These are phyloP conservation scores for Brachypteracias leptosomus DNA, from an alignment of 2,113 vertebrate genomes.

Conservation along the genomic window DNA sequence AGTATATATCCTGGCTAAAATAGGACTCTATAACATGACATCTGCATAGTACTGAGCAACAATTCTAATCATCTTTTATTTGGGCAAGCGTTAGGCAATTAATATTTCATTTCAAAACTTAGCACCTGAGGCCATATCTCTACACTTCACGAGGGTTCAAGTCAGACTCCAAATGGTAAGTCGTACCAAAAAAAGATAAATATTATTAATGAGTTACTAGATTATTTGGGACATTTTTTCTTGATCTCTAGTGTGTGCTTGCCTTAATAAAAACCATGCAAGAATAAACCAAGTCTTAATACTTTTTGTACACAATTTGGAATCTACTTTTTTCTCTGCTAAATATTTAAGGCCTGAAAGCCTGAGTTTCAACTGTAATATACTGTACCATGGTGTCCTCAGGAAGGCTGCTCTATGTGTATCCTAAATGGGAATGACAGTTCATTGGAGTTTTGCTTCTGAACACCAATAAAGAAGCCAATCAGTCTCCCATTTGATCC, in stretches of 20 bases:
- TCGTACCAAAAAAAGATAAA: neutral
- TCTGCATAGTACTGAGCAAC: neutral
- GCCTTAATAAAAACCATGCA: neutral
- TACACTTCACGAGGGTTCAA: neutral
- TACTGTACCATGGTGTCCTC: neutral
- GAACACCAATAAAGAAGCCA: neutral
- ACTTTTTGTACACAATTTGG: neutral
- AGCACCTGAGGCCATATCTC: neutral
- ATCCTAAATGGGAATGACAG: neutral
- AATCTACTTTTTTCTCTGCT: neutral
- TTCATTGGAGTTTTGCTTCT: neutral
- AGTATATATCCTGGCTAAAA: neutral
- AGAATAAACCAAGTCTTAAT: neutral
- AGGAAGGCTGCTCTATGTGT: neutral
- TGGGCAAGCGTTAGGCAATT: neutral
- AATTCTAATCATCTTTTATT: neutral
- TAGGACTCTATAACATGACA: neutral
- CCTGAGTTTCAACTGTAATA: neutral
- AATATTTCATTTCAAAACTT: neutral
- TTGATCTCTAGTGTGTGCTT: neutral
- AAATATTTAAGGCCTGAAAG: neutral
- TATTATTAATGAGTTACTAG: neutral
- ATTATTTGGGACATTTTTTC: neutral
- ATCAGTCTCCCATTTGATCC: neutral
- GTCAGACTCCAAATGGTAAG: neutral